Evolutionary conservation across 2,888 invertebrate species (phyloP).

Genomic region (Muschampia staudingeri): DNA sequence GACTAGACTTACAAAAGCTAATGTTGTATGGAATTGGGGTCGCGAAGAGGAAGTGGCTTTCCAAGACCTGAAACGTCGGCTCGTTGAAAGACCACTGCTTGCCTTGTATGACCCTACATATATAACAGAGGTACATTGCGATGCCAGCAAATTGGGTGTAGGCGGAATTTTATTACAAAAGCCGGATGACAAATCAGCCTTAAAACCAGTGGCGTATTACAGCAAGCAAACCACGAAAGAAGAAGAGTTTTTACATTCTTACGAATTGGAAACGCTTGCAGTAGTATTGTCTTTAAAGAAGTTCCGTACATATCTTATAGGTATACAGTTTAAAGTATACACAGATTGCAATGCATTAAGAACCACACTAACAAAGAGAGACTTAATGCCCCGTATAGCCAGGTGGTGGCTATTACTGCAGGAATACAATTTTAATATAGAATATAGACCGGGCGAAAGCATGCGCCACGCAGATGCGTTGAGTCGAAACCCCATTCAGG

Average conservation of each 20-base stretch:
- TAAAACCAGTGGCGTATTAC: constrained; percentile 25
- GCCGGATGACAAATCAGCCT: not conserved
- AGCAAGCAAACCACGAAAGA: constrained; percentile 14
- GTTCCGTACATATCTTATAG: constrained; percentile 13
- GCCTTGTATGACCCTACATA: constrained; percentile 55
- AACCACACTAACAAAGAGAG: constrained; percentile 67
- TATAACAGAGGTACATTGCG: constrained; percentile 72
- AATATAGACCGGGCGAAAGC: no score
- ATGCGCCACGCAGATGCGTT: constrained; percentile 67
- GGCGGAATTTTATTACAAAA: constrained; percentile 18
- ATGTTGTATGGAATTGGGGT: constrained; percentile 63
- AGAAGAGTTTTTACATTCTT: constrained; percentile 10
- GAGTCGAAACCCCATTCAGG: constrained; percentile 67
- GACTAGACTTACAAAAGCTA: constrained; percentile 51
- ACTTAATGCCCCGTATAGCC: constrained; percentile 69
- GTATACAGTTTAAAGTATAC: constrained; percentile 50
- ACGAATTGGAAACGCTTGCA: constrained; percentile 75
- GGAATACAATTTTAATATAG: no score
- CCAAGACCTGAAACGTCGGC: not conserved
- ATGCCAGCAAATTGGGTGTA: constrained; percentile 72
- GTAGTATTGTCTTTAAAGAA: not conserved
- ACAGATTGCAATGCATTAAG: constrained; percentile 72
- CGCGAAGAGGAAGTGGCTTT: constrained; percentile 16
- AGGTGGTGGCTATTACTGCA: constrained; percentile 67
- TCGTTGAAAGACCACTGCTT: constrained; percentile 60